Conservation (phyloP, 2,888 invertebrate species). For the Conchocele bisecta region DNA sequence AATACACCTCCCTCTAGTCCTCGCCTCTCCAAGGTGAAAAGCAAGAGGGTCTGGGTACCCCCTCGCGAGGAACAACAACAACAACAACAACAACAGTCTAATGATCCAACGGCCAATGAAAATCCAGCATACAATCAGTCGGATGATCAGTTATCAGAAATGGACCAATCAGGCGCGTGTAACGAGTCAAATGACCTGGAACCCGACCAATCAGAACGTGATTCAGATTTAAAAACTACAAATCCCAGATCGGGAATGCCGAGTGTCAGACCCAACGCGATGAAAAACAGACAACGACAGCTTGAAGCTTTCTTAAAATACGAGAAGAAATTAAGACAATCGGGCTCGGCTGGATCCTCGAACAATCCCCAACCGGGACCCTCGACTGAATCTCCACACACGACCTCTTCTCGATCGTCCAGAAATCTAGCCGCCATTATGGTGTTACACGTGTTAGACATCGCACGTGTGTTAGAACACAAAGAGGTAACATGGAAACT, state of each 20-base stretch:
- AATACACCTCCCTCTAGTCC: conserved; percentile 14
- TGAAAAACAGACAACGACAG: conserved; percentile 86
- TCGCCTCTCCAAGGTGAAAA: conserved; percentile 20
- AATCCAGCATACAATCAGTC: not conserved
- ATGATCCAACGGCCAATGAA: conserved; percentile 12
- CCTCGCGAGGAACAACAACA: conserved; percentile 49
- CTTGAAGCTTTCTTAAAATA: conserved; percentile 87
- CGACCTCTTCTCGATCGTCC: conserved; percentile 20
- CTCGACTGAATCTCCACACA: conserved; percentile 23
- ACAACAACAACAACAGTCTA: not conserved
- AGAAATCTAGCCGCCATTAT: conserved; percentile 84
- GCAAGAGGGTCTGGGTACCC: conserved; percentile 59
- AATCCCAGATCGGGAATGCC: conserved; percentile 70
- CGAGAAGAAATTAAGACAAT: conserved; percentile 85
- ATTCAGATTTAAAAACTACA: conserved; percentile 37
- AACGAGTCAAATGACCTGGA: conserved; percentile 9
- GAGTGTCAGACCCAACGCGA: conserved; percentile 82
- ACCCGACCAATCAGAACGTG: conserved; percentile 10
- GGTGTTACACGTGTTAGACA: conserved; percentile 93
- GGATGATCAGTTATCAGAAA: not conserved
- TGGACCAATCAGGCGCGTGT: conserved; percentile 7
- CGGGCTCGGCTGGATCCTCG: conserved; percentile 36
- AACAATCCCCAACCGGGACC: conserved; percentile 4
- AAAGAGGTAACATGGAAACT: conserved; percentile 84
- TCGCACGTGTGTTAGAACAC: conserved; percentile 84